Evolutionary conservation across 2,113 vertebrate species (phyloP), one percentile per base, ranked within the genome.

Genomic region (Pachycephala philippinensis): DNA sequence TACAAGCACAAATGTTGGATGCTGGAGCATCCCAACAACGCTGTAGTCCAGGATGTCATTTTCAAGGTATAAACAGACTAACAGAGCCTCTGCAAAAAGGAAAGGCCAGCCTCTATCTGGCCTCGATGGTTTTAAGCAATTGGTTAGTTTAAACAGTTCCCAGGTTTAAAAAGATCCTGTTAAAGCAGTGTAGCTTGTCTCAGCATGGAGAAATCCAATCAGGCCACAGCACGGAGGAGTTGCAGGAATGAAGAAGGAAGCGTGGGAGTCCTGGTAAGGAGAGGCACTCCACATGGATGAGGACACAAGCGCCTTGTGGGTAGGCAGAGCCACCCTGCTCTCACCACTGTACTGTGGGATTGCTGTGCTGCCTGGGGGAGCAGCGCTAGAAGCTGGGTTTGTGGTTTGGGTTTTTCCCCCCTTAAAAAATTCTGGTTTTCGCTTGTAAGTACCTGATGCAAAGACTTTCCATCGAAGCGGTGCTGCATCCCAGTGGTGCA

Each of bases 401-500:
- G 40, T 56, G 77, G 15, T 54, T 56, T 71, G 42, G 42, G 11
- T 0, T 2, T 18, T 66, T 76, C 49, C 14, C 5, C 42, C 40
- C 27, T 68, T 64, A 24, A 2, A 77, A 4, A 33, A 16, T 78
- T 54, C 60, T 74, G 23, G 15, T 63, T 93, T 93, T 88, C n/a
- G 24, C 12, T 37, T 86, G 0, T 1, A 39, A 65, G 68, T 31
- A 57, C 17, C 47, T 50, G 42, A 49, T 65, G 40, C 15, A 53
- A n/a, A 64, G 53, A 15, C 7, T 50, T 61, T 84, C 60, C 20
- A 10, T n/a, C 6, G 2, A 27, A 64, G 53, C 1, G 0, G 10
- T 79, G 7, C 5, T 31, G 8, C 31, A 50, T 35, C 42, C 20
- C 39, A 15, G 47, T 24, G 40, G 40, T 50, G 53, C 21, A n/a